phyloP scores from a whole-genome alignment of 2,888 invertebrate species.

The Belgica antarctica region DNA sequence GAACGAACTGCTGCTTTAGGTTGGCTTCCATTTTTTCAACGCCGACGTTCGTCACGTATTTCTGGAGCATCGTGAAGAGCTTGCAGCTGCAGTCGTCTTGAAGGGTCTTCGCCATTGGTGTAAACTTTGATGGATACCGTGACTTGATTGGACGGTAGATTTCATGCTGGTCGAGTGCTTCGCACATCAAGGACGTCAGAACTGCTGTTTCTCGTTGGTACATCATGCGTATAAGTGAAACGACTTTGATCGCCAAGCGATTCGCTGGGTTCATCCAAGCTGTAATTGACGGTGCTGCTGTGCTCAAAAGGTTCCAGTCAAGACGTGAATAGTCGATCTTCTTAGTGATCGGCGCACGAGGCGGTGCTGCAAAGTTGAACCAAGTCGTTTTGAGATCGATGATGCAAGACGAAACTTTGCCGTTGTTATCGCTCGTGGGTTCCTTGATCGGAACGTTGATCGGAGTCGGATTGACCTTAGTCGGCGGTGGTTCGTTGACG shows the following conservation, averaged over 20 bases:
- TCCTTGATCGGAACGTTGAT: slow-evolving; percentile 43
- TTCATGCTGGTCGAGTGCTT: slow-evolving; percentile 82
- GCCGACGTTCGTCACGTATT: slow-evolving; percentile 76
- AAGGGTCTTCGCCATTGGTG: slow-evolving; percentile 82
- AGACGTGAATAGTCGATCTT: slow-evolving; percentile 91
- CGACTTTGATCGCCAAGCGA: slow-evolving; percentile 79
- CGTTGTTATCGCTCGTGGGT: slow-evolving; percentile 60
- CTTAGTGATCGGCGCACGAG: slow-evolving; percentile 86
- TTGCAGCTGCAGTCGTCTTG: slow-evolving; percentile 96
- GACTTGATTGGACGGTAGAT: slow-evolving; percentile 80
- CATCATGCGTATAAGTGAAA: slow-evolving; percentile 75
- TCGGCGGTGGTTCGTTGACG: not conserved
- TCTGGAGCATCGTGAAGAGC: slow-evolving; percentile 82
- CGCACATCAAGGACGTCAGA: slow-evolving; percentile 92
- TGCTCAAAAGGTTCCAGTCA: slow-evolving; percentile 95
- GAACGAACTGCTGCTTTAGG: slow-evolving; percentile 77
- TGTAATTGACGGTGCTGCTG: slow-evolving; percentile 93
- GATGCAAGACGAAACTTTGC: slow-evolving; percentile 80
- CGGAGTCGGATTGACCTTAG: slow-evolving; percentile 48
- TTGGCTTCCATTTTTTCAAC: slow-evolving; percentile 77
- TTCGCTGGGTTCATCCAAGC: slow-evolving; percentile 98
- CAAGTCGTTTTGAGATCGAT: slow-evolving; percentile 88
- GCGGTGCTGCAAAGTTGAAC: slow-evolving; percentile 98
- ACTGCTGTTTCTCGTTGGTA: slow-evolving; percentile 80
- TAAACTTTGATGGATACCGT: slow-evolving; percentile 79